Conservation (phyloP, 2,113 vertebrate genomes). For the Paratilapia polleni region DNA sequence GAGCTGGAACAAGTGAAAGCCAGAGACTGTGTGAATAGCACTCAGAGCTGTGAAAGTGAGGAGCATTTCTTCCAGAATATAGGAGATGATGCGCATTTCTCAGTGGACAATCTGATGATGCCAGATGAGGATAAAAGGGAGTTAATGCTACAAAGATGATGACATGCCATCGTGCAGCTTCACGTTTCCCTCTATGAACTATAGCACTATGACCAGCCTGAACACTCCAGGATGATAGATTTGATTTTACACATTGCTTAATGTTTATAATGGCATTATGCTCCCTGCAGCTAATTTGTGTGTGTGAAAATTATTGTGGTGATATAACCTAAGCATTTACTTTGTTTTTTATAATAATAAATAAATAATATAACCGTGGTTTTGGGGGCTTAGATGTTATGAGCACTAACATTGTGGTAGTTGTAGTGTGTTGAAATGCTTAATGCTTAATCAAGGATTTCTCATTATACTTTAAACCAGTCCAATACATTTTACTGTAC, state of each 20-base stretch:
- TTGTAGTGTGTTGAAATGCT: not conserved
- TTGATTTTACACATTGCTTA: conserved; percentile 29
- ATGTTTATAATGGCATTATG: conserved; percentile 26
- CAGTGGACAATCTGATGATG: conserved; percentile 61
- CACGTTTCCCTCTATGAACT: conserved; percentile 26
- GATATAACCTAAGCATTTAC: conserved; percentile 14
- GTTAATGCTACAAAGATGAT: conserved; percentile 68
- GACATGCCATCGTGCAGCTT: not conserved
- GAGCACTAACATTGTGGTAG: not conserved
- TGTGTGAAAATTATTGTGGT: conserved; percentile 23
- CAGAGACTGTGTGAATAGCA: conserved; percentile 60
- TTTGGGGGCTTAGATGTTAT: not conserved
- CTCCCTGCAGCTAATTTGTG: conserved; percentile 19
- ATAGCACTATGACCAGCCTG: conserved; percentile 7
- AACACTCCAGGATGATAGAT: conserved; percentile 10
- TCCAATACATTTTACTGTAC: not conserved
- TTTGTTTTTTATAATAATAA: conserved; percentile 43
- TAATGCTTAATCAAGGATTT: not conserved
- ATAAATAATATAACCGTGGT: conserved; percentile 11
- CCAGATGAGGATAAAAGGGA: conserved; percentile 70
- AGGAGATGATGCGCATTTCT: conserved; percentile 68
- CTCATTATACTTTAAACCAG: not conserved
- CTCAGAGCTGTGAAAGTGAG: conserved; percentile 74
- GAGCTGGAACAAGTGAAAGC: conserved; percentile 37
- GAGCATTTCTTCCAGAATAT: conserved; percentile 70